phyloP scores from a whole-genome alignment of 53 echinoderm and acorn worm genomes.

The Astropecten irregularis region DNA sequence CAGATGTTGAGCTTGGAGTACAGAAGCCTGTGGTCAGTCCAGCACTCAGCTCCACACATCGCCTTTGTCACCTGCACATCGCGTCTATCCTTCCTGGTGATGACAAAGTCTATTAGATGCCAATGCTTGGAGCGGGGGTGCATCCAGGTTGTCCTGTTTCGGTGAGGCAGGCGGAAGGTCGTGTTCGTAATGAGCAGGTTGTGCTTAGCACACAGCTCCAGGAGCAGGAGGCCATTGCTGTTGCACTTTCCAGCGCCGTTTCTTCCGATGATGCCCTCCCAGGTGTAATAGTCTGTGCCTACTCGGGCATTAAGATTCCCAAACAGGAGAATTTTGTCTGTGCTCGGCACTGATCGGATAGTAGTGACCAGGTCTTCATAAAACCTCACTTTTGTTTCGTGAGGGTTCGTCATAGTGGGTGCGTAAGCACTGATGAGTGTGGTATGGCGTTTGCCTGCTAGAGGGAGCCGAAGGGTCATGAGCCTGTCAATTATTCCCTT shows the following conservation, averaged over 20 bases:
- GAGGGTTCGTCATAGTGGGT: slow-evolving; percentile 29
- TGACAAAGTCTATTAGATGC: slow-evolving; percentile 20
- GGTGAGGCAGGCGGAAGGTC: background rate
- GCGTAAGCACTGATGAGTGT: slow-evolving; percentile 44
- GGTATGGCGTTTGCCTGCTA: background rate
- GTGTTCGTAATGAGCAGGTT: too few species aligned
- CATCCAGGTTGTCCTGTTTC: too few species aligned
- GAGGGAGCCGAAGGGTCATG: background rate
- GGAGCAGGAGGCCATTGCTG: too few species aligned
- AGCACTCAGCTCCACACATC: slow-evolving; percentile 27
- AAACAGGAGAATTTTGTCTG: slow-evolving; percentile 19
- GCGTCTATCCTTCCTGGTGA: slow-evolving; percentile 10
- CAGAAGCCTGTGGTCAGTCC: slow-evolving; percentile 36
- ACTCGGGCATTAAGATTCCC: slow-evolving; percentile 33
- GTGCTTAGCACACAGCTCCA: too few species aligned
- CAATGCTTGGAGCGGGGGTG: slow-evolving; percentile 16
- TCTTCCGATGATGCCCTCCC: too few species aligned
- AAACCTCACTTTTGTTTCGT: slow-evolving; percentile 34
- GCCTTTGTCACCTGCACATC: background rate
- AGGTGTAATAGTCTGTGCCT: background rate
- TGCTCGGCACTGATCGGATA: background rate
- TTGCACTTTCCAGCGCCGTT: too few species aligned
- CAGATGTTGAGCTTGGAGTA: slow-evolving; percentile 14
- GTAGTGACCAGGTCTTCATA: slow-evolving; percentile 1
- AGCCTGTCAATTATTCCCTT: slow-evolving; percentile 28